These are phyloP conservation scores for Sebastes schlegelii DNA, from an alignment of 2,113 vertebrate genomes.

Conservation along the genomic window DNA sequence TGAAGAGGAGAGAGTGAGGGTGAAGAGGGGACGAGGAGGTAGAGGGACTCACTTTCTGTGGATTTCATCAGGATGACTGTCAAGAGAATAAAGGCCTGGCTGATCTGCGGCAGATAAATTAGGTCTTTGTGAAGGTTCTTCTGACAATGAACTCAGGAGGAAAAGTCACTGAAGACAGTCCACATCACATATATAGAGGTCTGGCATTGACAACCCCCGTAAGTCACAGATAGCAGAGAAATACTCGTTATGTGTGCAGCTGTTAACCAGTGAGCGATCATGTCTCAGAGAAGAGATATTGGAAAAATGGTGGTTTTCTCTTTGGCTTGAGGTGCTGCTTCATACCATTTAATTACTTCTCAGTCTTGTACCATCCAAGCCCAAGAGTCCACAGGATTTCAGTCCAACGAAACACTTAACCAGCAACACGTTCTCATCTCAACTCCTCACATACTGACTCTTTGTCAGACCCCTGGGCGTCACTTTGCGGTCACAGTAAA, in stretches of 20 bases:
- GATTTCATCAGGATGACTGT: slow-evolving; percentile 78
- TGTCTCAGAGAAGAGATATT: background rate
- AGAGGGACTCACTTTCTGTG: slow-evolving; percentile 57
- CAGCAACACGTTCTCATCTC: too few relatives aligned
- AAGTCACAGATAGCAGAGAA: slow-evolving; percentile 10
- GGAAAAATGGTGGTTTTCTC: background rate
- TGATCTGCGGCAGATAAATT: slow-evolving; percentile 81
- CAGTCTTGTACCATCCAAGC: background rate
- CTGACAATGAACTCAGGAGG: slow-evolving; percentile 67
- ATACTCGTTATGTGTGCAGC: background rate
- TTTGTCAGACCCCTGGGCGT: too few relatives aligned
- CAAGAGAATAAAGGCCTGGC: slow-evolving; percentile 68
- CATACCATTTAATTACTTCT: background rate
- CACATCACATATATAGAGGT: slow-evolving; percentile 68
- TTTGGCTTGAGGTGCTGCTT: slow-evolving; percentile 23
- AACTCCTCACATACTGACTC: too few relatives aligned
- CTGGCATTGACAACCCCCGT: slow-evolving; percentile 1
- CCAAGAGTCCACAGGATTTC: background rate
- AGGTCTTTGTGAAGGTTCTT: slow-evolving; percentile 73
- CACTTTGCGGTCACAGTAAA: too few relatives aligned
- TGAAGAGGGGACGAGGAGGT: slow-evolving; percentile 46
- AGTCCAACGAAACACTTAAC: too few relatives aligned
- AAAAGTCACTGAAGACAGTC: slow-evolving; percentile 57
- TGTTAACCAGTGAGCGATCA: background rate
- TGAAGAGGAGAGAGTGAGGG: background rate